Conservation (phyloP, 2,113 vertebrate species). For the Recurvirostra avosetta region DNA sequence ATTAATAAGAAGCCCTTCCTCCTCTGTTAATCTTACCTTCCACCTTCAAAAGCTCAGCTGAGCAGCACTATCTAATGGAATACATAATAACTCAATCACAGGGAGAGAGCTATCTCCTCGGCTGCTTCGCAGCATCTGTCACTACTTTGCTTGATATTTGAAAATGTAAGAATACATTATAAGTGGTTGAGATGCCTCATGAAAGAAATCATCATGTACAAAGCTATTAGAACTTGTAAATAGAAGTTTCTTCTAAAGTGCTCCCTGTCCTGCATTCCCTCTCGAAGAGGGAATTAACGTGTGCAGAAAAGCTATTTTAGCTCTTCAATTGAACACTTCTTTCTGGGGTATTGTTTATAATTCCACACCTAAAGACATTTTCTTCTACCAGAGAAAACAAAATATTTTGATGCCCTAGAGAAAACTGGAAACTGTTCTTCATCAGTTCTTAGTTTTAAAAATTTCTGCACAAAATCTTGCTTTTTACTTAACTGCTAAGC, state of each 20-base stretch:
- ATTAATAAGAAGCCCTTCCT: constrained; percentile 17
- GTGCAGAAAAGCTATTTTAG: background rate
- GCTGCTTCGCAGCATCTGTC: background rate
- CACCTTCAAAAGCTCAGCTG: background rate
- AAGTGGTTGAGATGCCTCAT: background rate
- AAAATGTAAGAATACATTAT: background rate
- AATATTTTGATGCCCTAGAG: background rate
- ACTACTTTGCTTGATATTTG: background rate
- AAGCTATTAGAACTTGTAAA: background rate
- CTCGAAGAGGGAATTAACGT: background rate
- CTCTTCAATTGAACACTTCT: background rate
- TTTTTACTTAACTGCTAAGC: background rate
- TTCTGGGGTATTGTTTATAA: background rate
- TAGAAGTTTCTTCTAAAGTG: background rate
- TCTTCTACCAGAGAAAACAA: background rate
- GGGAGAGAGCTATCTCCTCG: background rate
- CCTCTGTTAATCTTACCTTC: background rate
- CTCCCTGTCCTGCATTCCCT: background rate
- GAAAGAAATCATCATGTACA: background rate
- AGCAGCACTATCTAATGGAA: background rate
- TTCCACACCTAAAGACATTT: background rate
- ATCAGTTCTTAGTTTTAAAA: background rate
- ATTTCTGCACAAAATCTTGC: background rate
- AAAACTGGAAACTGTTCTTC: background rate
- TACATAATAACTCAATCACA: background rate